These are phyloP conservation scores for Typhlichthys subterraneus DNA, from an alignment of 2,797 vertebrate genomes.

Conservation along the genomic window DNA sequence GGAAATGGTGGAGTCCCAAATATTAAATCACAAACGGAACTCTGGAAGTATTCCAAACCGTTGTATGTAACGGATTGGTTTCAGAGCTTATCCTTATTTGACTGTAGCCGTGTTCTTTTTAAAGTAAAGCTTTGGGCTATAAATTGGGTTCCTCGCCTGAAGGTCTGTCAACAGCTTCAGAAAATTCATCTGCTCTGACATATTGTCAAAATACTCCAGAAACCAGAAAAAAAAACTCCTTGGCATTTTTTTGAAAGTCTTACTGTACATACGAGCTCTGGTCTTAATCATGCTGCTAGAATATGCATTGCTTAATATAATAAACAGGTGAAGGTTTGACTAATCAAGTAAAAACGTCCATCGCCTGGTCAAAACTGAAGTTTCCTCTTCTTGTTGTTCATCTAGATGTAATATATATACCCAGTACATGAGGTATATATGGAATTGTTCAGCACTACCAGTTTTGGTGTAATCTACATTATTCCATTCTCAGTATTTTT, in stretches of 20 bases:
- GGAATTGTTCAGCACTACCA: neutral
- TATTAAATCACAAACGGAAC: neutral
- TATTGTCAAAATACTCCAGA: too few relatives aligned
- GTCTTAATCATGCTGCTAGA: too few relatives aligned
- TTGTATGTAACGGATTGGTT: too few relatives aligned
- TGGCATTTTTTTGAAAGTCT: too few relatives aligned
- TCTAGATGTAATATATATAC: slow-evolving; percentile 30
- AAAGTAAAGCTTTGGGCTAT: slow-evolving; percentile 4
- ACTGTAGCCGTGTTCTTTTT: neutral
- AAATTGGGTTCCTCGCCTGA: slow-evolving; percentile 1
- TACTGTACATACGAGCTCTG: too few relatives aligned
- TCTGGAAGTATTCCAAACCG: too few relatives aligned
- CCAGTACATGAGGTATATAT: neutral
- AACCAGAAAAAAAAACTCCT: too few relatives aligned
- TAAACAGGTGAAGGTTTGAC: neutral
- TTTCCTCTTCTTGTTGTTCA: slow-evolving; percentile 43
- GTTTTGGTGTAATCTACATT: too few relatives aligned
- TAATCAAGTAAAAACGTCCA: neutral
- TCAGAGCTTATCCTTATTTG: neutral
- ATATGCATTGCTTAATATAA: too few relatives aligned
- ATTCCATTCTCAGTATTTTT: neutral
- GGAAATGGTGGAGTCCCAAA: slow-evolving; percentile 1
- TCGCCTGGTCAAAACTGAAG: slow-evolving; percentile 25
- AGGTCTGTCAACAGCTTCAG: slow-evolving; percentile 1
- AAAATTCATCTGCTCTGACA: slow-evolving; percentile 15